Evolutionary conservation across 2,797 vertebrate species (phyloP).

Genomic region (Stomatorhinus walkeri): DNA sequence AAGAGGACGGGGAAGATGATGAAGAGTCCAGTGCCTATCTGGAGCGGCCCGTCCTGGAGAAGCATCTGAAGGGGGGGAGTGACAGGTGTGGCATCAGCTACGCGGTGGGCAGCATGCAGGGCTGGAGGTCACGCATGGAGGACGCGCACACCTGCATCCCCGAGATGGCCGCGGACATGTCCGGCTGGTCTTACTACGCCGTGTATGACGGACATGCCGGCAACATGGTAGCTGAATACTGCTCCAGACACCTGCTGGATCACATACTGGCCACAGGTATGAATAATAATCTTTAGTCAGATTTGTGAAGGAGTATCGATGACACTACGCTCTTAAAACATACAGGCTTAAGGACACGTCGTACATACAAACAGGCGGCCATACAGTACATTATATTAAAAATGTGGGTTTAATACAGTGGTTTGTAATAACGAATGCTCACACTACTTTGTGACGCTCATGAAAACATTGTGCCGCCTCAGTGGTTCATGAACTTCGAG

Average conservation of each 20-base stretch:
- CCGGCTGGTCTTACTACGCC: slow-evolving; percentile 66
- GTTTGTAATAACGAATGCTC: neutral
- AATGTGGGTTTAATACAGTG: neutral
- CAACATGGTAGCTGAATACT: slow-evolving; percentile 63
- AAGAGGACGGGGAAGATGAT: slow-evolving; percentile 27
- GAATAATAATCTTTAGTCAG: neutral
- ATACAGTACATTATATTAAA: neutral
- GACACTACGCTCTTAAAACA: neutral
- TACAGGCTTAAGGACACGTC: neutral
- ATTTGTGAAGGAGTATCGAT: neutral
- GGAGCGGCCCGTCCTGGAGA: slow-evolving; percentile 57
- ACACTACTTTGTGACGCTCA: neutral
- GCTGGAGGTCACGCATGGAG: slow-evolving; percentile 72
- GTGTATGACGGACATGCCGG: slow-evolving; percentile 73
- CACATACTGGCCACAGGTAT: slow-evolving; percentile 66
- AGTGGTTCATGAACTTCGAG: neutral
- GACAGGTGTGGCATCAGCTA: slow-evolving; percentile 50
- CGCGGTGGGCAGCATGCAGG: slow-evolving; percentile 67
- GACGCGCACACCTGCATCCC: slow-evolving; percentile 66
- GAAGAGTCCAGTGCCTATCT: slow-evolving; percentile 55
- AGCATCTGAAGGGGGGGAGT: slow-evolving; percentile 55
- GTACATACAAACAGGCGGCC: neutral
- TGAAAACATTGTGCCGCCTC: neutral
- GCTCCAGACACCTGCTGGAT: slow-evolving; percentile 62
- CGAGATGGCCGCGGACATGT: slow-evolving; percentile 49